These are phyloP conservation scores for Nasonia vitripennis DNA, from an alignment of 1,140 invertebrate genomes.

Conservation along the genomic window DNA sequence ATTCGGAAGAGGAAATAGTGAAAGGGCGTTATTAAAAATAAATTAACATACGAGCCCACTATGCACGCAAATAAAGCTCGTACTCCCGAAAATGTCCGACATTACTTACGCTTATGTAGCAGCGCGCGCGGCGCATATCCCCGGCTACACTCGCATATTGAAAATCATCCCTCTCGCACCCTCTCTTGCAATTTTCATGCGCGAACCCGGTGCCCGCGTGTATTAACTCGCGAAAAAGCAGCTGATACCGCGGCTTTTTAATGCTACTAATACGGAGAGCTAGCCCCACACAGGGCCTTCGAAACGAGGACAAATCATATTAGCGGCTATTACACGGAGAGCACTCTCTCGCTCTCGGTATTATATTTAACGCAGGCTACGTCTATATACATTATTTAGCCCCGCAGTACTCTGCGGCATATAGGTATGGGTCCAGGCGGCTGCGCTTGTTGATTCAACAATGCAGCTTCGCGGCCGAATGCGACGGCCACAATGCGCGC, in stretches of 20 bases:
- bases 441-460: background rate
- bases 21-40: background rate
- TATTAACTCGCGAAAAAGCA: too few relatives aligned
- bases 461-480: background rate
- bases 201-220: too few relatives aligned
- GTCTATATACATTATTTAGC: background rate
- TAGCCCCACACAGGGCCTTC: too few relatives aligned
- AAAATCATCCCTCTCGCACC: background rate
- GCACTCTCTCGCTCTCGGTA: background rate
- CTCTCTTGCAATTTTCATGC: too few relatives aligned
- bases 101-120: background rate
- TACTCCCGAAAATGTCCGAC: background rate
- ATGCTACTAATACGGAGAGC: too few relatives aligned
- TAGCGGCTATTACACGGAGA: too few relatives aligned
- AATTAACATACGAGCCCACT: background rate
- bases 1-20: background rate
- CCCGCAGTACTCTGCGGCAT: too few relatives aligned
- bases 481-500: background rate
- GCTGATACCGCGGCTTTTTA: too few relatives aligned
- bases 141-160: background rate
- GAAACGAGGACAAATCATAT: too few relatives aligned
- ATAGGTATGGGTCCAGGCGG: too few relatives aligned
- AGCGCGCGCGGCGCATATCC: too few relatives aligned
- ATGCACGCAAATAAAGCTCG: background rate
- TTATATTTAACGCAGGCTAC: background rate